Percentiles rank a stretch among this genome's conserved stretches.
phyloP scores from a whole-genome alignment of 1,140 invertebrate genomes.

The Apis cerana region DNA sequence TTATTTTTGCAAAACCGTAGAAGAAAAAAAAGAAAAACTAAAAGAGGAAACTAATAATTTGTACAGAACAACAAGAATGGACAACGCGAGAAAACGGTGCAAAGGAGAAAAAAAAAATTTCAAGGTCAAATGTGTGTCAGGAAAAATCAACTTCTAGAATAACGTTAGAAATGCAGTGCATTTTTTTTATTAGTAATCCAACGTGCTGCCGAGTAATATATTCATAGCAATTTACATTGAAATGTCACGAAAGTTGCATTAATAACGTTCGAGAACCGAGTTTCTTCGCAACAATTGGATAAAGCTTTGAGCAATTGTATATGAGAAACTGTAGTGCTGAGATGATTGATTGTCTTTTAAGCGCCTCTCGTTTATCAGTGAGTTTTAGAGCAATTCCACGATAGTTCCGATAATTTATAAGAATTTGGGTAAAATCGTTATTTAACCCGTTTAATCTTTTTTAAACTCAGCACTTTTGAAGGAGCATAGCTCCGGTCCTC shows the following conservation, averaged over 20 bases:
- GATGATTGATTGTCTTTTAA: slow-evolving; percentile 34
- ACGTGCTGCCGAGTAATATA: slow-evolving; percentile 55
- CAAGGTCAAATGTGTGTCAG: slow-evolving; percentile 6
- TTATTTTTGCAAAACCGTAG: slow-evolving; percentile 52
- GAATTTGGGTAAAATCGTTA: slow-evolving; percentile 11
- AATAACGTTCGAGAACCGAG: slow-evolving; percentile 31
- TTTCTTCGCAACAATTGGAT: slow-evolving; percentile 35
- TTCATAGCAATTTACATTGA: slow-evolving; percentile 11
- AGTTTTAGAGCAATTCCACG: slow-evolving; percentile 24
- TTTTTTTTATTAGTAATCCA: slow-evolving; percentile 56
- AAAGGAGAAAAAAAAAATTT: slow-evolving; percentile 4
- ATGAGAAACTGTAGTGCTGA: slow-evolving; percentile 41
- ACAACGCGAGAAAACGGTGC: slow-evolving; percentile 34
- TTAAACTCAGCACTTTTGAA: slow-evolving; percentile 39
- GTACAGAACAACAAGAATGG: slow-evolving; percentile 30
- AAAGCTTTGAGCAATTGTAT: slow-evolving; percentile 30
- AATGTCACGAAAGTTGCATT: slow-evolving; percentile 35
- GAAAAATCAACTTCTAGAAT: slow-evolving; percentile 38
- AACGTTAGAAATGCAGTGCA: slow-evolving; percentile 52
- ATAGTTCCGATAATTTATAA: slow-evolving; percentile 32
- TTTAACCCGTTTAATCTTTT: slow-evolving; percentile 15
- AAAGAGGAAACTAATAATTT: neutral
- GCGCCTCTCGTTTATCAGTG: slow-evolving; percentile 15
- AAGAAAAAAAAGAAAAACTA: neutral
- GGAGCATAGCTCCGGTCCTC: slow-evolving; percentile 15